phyloP scores from a whole-genome alignment of 2,888 invertebrate species.

The Cosmia trapezina region DNA sequence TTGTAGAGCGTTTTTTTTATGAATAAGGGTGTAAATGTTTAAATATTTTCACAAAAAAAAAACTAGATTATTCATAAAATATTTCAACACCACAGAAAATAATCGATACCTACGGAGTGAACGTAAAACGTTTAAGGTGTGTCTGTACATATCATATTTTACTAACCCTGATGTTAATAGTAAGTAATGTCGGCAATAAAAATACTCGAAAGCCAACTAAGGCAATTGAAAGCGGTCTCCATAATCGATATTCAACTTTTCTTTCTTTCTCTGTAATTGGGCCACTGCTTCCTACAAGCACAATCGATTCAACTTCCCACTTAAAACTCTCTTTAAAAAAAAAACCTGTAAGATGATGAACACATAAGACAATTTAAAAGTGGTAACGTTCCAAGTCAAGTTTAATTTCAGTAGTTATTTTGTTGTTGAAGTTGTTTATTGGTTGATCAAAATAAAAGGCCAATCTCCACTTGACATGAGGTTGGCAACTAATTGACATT shows the following conservation, averaged over 20 bases:
- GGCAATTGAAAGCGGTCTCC: constrained; percentile 43
- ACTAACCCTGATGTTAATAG: not conserved
- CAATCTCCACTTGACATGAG: no score
- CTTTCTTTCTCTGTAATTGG: constrained; percentile 42
- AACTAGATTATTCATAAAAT: not conserved
- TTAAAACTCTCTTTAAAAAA: constrained; percentile 42
- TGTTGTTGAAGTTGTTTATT: no score
- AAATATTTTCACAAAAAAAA: not conserved
- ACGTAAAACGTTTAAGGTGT: not conserved
- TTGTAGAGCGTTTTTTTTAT: no score
- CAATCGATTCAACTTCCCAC: constrained; percentile 42
- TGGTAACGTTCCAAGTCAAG: not conserved
- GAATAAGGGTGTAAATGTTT: not conserved
- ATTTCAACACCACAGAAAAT: not conserved
- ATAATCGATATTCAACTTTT: constrained; percentile 54
- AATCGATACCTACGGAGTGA: not conserved
- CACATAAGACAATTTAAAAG: not conserved
- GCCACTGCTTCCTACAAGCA: constrained; percentile 44
- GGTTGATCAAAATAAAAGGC: no score
- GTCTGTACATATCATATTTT: not conserved
- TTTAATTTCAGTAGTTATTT: not conserved
- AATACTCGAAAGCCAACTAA: constrained; percentile 20
- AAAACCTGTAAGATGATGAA: not conserved
- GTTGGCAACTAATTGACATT: no score
- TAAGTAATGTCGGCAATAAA: constrained; percentile 39